Evolutionary conservation across 2,888 invertebrate genomes (phyloP).

Genomic region (Mystacides longicornis): DNA sequence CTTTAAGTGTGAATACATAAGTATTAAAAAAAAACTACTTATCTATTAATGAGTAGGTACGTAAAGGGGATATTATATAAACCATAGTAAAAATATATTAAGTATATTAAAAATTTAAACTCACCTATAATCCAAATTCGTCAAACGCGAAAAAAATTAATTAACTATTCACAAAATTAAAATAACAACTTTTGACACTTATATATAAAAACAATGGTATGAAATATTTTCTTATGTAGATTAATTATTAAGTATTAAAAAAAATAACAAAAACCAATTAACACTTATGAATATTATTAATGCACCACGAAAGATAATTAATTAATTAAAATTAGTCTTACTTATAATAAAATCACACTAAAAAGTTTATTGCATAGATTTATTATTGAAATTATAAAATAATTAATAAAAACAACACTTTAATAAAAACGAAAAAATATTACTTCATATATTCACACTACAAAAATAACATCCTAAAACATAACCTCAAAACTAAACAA

Average conservation of each 20-base stretch:
- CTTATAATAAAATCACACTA: neutral
- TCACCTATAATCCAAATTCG: neutral
- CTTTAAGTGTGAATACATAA: too few relatives aligned
- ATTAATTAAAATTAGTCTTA: neutral
- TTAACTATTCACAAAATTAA: neutral
- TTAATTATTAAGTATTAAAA: neutral
- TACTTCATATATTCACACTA: neutral
- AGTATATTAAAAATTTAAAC: neutral
- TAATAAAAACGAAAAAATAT: neutral
- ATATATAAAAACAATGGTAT: neutral
- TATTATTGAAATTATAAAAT: too few relatives aligned
- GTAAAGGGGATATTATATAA: neutral
- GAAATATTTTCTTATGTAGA: neutral
- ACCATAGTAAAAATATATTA: neutral
- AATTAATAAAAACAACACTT: neutral
- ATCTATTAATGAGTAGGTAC: too few relatives aligned
- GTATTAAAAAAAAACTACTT: too few relatives aligned
- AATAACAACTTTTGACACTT: neutral
- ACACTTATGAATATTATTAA: neutral
- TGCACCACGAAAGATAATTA: neutral
- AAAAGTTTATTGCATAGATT: neutral
- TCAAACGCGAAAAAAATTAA: neutral
- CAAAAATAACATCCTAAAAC: neutral
- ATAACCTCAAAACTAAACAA: neutral
- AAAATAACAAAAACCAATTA: neutral